These are phyloP conservation scores for Cherax destructor DNA, from an alignment of 1,140 invertebrate species.

Conservation along the genomic window DNA sequence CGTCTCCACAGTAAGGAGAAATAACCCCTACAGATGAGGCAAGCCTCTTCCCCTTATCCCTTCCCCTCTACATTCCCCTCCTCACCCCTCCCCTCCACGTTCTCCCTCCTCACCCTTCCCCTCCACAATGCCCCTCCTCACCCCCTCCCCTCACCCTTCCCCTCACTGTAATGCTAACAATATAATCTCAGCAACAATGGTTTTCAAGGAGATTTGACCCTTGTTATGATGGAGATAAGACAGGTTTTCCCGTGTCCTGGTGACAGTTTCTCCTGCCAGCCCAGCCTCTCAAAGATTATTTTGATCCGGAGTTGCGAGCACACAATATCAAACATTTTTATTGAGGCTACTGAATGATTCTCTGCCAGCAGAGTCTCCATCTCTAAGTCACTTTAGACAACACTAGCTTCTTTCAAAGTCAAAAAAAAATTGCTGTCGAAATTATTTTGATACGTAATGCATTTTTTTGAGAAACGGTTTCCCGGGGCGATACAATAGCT, in stretches of 20 bases:
- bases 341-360: background rate
- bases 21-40: too few species aligned
- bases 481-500: background rate
- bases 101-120: background rate
- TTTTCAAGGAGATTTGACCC: slow-evolving; percentile 35
- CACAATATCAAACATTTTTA: slow-evolving; percentile 22
- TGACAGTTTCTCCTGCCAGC: background rate
- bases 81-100: background rate
- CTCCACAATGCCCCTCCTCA: too few species aligned
- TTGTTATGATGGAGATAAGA: slow-evolving; percentile 39
- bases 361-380: too few species aligned
- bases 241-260: slow-evolving; percentile 26
- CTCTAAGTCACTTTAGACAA: too few species aligned
- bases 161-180: slow-evolving; percentile 25
- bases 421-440: background rate
- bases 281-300: background rate
- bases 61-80: background rate
- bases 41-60: background rate
- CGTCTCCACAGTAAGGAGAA: too few species aligned
- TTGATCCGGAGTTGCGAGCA: background rate
- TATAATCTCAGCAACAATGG: slow-evolving; percentile 46
- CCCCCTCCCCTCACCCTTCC: background rate
- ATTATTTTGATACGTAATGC: too few species aligned
- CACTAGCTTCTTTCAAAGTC: too few species aligned
- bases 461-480: too few species aligned